Conservation (phyloP, 1,140 invertebrate genomes). For the Thereuonema tuberculata region DNA sequence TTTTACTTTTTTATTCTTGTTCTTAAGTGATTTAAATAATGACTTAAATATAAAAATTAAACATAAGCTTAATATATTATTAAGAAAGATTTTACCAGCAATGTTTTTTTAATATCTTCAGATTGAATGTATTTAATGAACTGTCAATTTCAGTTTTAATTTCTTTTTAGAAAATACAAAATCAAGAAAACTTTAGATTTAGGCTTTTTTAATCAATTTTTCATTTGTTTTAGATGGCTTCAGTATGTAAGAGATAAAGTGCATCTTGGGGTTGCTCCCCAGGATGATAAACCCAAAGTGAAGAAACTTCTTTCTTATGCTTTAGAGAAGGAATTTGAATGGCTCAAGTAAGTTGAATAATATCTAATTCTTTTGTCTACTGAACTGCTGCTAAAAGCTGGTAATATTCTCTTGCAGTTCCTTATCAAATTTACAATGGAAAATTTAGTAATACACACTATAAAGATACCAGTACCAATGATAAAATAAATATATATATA, state of each 20-base stretch:
- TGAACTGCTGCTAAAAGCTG: no score
- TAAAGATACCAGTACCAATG: no score
- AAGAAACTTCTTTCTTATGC: constrained; percentile 32
- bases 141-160: background rate
- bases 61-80: background rate
- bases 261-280: constrained; percentile 17
- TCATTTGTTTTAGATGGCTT: constrained; percentile 32
- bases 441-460: no score
- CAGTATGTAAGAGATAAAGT: constrained; percentile 27
- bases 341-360: constrained; percentile 43
- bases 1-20: background rate
- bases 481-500: no score
- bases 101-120: background rate
- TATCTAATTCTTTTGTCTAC: no score
- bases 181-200: background rate
- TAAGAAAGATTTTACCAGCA: background rate
- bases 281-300: constrained; percentile 16
- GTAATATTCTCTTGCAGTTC: no score
- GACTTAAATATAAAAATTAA: background rate
- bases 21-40: background rate
- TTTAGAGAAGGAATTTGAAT: constrained; percentile 46
- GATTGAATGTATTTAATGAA: background rate
- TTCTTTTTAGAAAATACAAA: background rate
- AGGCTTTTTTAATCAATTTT: background rate
- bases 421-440: no score